These are phyloP conservation scores for Myotis pilosus DNA, from an alignment of 2,797 vertebrate species.

Conservation along the genomic window DNA sequence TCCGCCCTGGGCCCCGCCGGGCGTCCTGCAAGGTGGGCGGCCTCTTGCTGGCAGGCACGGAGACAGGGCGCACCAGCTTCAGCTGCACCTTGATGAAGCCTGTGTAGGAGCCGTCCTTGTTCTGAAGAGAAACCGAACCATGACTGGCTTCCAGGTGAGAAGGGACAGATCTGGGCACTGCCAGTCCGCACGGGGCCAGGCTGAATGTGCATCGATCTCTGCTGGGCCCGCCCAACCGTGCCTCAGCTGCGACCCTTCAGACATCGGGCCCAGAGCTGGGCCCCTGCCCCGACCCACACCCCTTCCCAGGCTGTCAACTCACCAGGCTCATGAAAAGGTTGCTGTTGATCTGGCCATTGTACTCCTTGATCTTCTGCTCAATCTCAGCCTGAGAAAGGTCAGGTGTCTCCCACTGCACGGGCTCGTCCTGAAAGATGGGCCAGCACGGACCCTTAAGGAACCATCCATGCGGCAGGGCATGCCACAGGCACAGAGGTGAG, in stretches of 20 bases:
- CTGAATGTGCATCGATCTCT: neutral
- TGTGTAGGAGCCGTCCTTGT: conserved; percentile 94
- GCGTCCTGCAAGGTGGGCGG: conserved; percentile 81
- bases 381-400: conserved; percentile 88
- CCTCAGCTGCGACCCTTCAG: neutral
- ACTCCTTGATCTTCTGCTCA: conserved; percentile 94
- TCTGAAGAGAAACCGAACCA: conserved; percentile 82
- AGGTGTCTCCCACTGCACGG: conserved; percentile 87
- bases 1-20: conserved; percentile 65
- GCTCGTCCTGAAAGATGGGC: conserved; percentile 89
- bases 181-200: neutral
- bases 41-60: conserved; percentile 89
- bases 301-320: conserved; percentile 2
- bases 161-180: neutral
- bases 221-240: neutral
- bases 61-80: conserved; percentile 92
- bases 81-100: conserved; percentile 98
- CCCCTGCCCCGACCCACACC: rapidly evolving
- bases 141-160: neutral
- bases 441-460: neutral
- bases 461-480: neutral
- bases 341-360: conserved; percentile 95
- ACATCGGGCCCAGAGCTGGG: neutral
- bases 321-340: conserved; percentile 97
- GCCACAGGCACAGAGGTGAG: neutral